These are phyloP conservation scores for Eutrigla gurnardus DNA, from an alignment of 2,797 vertebrate genomes.

Conservation along the genomic window DNA sequence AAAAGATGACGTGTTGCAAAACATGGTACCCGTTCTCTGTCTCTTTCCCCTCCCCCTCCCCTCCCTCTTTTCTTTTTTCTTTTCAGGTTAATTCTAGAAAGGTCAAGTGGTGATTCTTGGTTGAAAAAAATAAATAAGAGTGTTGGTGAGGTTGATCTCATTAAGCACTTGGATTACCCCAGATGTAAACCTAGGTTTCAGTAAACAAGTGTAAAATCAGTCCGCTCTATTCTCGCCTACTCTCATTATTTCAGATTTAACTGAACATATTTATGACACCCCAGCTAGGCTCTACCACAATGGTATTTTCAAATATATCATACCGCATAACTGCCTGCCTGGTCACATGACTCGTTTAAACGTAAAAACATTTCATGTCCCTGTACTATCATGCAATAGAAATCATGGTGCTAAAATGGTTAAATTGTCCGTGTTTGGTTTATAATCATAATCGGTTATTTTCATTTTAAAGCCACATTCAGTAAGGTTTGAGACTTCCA, in stretches of 20 bases:
- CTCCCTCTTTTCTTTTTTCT: neutral
- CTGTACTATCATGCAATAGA: neutral
- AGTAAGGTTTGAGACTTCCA: neutral
- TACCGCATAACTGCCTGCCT: neutral
- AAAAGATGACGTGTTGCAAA: neutral
- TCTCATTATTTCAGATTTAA: neutral
- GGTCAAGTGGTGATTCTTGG: neutral
- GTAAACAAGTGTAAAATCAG: neutral
- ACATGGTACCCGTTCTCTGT: neutral
- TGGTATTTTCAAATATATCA: neutral
- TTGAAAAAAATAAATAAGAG: neutral
- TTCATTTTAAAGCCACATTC: neutral
- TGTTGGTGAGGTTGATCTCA: neutral
- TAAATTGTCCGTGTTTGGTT: neutral
- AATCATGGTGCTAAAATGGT: neutral
- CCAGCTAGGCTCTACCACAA: neutral
- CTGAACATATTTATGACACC: conserved; percentile 1
- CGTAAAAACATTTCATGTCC: neutral
- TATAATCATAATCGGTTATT: neutral
- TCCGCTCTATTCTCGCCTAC: neutral
- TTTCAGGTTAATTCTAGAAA: neutral
- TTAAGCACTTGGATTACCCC: conserved; percentile 1
- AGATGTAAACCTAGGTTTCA: neutral
- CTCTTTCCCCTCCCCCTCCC: no score
- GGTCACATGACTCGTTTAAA: conserved; percentile 2